These are phyloP conservation scores for Halocynthia aurantium DNA, from an alignment of 23 tunicate species.

Conservation along the genomic window DNA sequence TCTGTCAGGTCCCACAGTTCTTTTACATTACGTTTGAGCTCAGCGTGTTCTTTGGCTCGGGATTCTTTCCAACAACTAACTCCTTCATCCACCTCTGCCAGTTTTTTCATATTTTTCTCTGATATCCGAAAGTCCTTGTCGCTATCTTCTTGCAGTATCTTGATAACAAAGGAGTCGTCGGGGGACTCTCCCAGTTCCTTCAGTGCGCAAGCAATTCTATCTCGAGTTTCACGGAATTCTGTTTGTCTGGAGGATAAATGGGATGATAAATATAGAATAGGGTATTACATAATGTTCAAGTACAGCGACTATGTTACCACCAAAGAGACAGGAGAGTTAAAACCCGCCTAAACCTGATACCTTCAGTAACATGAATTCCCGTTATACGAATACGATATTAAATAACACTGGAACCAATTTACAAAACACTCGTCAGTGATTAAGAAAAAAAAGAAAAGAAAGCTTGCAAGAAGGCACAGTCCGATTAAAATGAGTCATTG, in stretches of 20 bases:
- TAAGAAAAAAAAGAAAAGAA: no score
- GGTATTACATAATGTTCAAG: not conserved
- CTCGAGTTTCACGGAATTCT: slow-evolving; percentile 5
- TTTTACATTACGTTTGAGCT: not conserved
- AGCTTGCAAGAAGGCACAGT: no score
- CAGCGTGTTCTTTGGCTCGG: not conserved
- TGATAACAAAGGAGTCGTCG: slow-evolving; percentile 1
- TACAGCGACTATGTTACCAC: no score
- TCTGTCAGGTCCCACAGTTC: slow-evolving; percentile 4
- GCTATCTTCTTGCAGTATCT: not conserved
- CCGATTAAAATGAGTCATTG: no score
- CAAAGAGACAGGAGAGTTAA: no score
- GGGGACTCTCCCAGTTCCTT: slow-evolving; percentile 3
- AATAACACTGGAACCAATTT: no score
- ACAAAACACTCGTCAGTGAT: no score
- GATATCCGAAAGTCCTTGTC: not conserved
- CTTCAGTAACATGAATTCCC: no score
- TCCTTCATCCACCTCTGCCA: not conserved
- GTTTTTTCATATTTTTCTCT: not conserved
- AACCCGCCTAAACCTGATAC: no score
- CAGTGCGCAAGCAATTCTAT: not conserved
- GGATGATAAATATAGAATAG: not conserved
- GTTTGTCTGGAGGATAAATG: not conserved
- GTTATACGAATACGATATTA: no score
- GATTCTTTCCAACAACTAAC: not conserved